Evolutionary conservation across 2,797 vertebrate genomes (phyloP), one percentile per base, ranked within the genome.

Genomic region (Tapera naevia): DNA sequence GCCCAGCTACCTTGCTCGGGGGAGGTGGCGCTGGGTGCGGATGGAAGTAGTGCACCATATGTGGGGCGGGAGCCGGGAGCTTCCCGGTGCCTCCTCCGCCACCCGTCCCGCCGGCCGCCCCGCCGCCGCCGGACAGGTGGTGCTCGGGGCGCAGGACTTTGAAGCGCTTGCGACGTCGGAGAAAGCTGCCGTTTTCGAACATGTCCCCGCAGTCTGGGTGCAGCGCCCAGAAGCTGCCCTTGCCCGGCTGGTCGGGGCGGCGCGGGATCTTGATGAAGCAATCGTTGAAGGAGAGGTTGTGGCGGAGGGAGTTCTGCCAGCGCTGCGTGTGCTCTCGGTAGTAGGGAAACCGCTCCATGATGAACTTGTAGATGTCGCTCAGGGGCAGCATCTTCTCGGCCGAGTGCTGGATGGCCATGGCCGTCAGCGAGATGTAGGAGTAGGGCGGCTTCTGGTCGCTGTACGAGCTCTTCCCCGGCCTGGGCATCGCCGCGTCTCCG

Each of bases 311-410:
- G 97, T 99, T 99, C 86, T 99, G 99, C 99, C 99, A 99, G 88
- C 99, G 98, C 97, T 99, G 99, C 3, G 99, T 99, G 98, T 99
- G 99, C 97, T 99, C 99, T 48, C 99, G 97, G 92, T 99, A 99
- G 96, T 99, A 99, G 2, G 99, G 99, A 97, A 99, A 99, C 58
- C 99, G 97, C 95, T 99, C 99, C 99, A 99, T 99, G 96, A 99
- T 99, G 98, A 99, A 99, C 98, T 99, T 99, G 98, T 99, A 99
- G 95, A 99, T 99, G 97, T 99, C 99, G 94, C 99, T 99, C 46
- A 99, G 98, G 14, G 99, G 99, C 83, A 99, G 98, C 99, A 99
- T 99, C 98, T 99, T 99, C 97, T 99, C 99, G 5, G 99, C 98
- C 64, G 99, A 99, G 96, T 99, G 99, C 97, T 99, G 99, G 96